These are phyloP conservation scores for Chrysomela aeneicollis DNA, from an alignment of 2,888 invertebrate genomes.

Conservation along the genomic window DNA sequence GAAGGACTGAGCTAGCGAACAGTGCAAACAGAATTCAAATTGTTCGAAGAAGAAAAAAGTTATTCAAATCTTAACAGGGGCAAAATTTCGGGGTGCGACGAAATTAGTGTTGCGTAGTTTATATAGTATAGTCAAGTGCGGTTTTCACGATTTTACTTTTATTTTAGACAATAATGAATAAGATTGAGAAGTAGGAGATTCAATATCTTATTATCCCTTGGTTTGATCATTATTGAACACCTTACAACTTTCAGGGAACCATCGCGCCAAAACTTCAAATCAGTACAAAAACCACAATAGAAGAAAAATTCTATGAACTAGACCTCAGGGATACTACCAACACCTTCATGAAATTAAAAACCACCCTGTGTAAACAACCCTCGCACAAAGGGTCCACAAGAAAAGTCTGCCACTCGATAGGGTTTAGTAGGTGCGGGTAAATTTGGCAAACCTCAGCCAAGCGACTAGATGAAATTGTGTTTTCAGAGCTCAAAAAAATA, in stretches of 20 bases:
- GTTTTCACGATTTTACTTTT: too few relatives aligned
- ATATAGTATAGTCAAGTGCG: too few relatives aligned
- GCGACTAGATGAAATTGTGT: background rate
- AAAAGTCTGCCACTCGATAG: constrained; percentile 50
- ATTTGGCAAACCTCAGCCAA: constrained; percentile 8
- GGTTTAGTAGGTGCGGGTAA: constrained; percentile 47
- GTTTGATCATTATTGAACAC: too few relatives aligned
- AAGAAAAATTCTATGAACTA: constrained; percentile 64
- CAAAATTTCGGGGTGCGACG: too few relatives aligned
- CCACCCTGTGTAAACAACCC: constrained; percentile 51
- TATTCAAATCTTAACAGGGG: too few relatives aligned
- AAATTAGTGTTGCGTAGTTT: too few relatives aligned
- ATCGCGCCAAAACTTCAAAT: constrained; percentile 77
- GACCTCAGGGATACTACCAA: constrained; percentile 43
- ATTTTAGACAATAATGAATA: too few relatives aligned
- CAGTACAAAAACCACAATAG: constrained; percentile 72
- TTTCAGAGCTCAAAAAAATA: constrained; percentile 30
- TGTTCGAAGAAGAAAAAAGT: too few relatives aligned
- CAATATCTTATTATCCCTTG: too few relatives aligned
- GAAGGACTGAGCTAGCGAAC: too few relatives aligned
- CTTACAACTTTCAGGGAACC: constrained; percentile 71
- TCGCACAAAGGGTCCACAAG: constrained; percentile 36
- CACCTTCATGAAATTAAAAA: constrained; percentile 58
- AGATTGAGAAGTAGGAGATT: too few relatives aligned
- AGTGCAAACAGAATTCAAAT: too few relatives aligned